Evolutionary conservation across 1,140 invertebrate genomes (phyloP), one percentile per base, ranked within the genome.

Genomic region (Drosophila mayri): DNA sequence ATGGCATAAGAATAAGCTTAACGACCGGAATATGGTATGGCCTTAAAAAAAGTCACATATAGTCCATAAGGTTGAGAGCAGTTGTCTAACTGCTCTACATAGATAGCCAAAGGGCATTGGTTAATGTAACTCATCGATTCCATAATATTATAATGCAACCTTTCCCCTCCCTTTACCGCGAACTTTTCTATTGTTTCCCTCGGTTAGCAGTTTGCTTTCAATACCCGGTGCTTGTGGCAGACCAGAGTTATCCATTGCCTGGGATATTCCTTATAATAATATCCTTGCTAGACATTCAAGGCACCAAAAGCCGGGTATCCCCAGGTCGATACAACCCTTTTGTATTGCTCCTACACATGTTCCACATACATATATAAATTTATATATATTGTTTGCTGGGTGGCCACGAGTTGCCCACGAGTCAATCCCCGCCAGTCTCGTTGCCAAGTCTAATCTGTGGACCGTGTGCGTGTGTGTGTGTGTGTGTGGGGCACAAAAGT

Each of bases 391-490:
- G 62, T 22, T 62, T 22, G 55, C 54, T 4, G 14, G 18, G 14
- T 59, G 52, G 18, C 38, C 49, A 55, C 20, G 25, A 62, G 46
- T 35, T 25, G 20, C 16, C 22, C 61, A 0, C 28, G 22, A 32
- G 40, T 67, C 47, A 18, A 61, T 49, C 46, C 71, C 32, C 32
- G 37, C 22, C 44, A 54, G 50, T 50, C 64, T 54, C 67, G 35
- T 47, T 55, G 52, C 59, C 60, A 59, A 54, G 73, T 85, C 67
- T 85, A 86, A 85, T 86, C 81, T 86, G 77, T 85, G 79, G 78
- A 76, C 76, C 32, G 65, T 76, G 41, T 18, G 60, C 12, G 4
- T 11, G 28, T 8, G 49, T 14, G 12, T 50, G 32, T 18, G 47
- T 30, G 22, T 43, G 35, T 18, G 40, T 18, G 43, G 59, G 50